These are phyloP conservation scores for Metopolophium dirhodum DNA, from an alignment of 1,140 invertebrate species.

Conservation along the genomic window DNA sequence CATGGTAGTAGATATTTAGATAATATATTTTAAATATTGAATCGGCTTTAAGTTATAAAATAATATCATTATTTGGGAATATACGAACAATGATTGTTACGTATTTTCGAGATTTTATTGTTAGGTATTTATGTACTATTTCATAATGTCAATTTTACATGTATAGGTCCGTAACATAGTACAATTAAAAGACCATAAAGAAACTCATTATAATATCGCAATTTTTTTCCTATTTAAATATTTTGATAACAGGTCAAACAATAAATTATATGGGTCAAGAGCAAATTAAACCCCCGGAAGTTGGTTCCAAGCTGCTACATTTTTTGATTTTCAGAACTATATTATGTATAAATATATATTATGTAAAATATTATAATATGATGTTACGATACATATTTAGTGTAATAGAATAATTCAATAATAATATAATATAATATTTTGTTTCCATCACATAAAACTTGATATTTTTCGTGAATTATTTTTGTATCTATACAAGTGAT, in stretches of 20 bases:
- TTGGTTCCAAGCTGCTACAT: neutral
- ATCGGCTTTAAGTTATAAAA: neutral
- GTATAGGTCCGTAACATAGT: neutral
- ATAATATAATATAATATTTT: neutral
- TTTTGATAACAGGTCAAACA: neutral
- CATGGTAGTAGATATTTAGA: neutral
- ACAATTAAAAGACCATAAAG: neutral
- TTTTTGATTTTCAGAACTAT: neutral
- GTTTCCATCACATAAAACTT: neutral
- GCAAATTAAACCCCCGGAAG: neutral
- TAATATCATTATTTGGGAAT: neutral
- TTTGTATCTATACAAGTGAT: neutral
- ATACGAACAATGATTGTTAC: neutral
- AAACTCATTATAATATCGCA: neutral
- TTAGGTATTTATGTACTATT: neutral
- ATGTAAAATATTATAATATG: too few relatives aligned
- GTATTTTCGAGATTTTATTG: neutral
- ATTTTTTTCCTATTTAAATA: neutral
- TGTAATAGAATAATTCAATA: neutral
- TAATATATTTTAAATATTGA: neutral
- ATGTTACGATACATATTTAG: too few relatives aligned
- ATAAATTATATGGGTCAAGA: neutral
- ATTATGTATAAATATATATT: neutral
- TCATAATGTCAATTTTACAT: neutral
- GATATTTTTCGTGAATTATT: neutral